Evolutionary conservation across 2,888 invertebrate genomes (phyloP).

Genomic region (Sympetrum striolatum): DNA sequence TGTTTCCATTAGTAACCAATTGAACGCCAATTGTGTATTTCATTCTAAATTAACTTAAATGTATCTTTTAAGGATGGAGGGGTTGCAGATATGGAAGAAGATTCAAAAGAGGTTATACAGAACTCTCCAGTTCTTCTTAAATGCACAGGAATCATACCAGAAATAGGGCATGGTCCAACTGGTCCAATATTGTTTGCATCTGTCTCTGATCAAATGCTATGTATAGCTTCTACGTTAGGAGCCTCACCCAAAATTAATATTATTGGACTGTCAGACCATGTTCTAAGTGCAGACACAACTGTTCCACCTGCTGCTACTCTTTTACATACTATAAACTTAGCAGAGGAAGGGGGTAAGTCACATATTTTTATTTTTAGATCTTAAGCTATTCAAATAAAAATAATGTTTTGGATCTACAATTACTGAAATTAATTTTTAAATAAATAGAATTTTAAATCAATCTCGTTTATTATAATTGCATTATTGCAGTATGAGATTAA

Average conservation of each 20-base stretch:
- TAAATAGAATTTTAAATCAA: too few species aligned
- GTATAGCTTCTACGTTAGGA: neutral
- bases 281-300: neutral
- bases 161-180: neutral
- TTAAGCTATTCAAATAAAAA: neutral
- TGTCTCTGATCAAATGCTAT: neutral
- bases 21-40: too few species aligned
- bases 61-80: neutral
- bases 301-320: neutral
- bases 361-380: constrained; percentile 48
- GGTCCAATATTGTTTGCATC: constrained; percentile 11
- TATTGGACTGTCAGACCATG: constrained; percentile 2
- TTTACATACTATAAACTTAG: constrained; percentile 59
- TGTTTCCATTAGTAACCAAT: too few species aligned
- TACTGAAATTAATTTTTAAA: too few species aligned
- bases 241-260: constrained; percentile 8
- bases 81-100: neutral
- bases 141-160: constrained; percentile 37
- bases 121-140: constrained; percentile 3
- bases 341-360: constrained; percentile 56
- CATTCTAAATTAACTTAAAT: too few species aligned
- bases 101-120: neutral
- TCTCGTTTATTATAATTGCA: too few species aligned
- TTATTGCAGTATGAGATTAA: neutral
- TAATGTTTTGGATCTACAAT: too few species aligned